These are phyloP conservation scores for Podargus strigoides DNA, from an alignment of 2,797 vertebrate species.

Conservation along the genomic window DNA sequence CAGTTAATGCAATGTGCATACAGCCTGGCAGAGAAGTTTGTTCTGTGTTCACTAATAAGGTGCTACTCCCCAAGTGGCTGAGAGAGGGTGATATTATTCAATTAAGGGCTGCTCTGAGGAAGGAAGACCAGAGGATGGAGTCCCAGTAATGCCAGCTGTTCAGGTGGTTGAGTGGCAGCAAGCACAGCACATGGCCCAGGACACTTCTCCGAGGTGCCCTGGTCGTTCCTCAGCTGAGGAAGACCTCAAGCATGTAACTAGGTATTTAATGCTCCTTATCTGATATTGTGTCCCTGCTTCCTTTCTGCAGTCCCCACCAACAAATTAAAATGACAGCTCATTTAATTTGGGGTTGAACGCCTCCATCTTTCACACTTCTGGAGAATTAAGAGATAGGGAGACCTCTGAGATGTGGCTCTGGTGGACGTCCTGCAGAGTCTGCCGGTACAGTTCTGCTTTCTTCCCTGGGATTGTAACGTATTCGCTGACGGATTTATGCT, in stretches of 20 bases:
- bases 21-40: background rate
- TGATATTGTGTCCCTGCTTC: background rate
- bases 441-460: background rate
- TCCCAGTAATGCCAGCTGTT: background rate
- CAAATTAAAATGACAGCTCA: background rate
- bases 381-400: background rate
- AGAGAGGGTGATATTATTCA: background rate
- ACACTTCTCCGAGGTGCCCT: rapidly evolving
- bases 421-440: background rate
- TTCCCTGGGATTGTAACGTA: background rate
- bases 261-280: background rate
- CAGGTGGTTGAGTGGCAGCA: background rate
- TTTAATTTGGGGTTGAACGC: background rate
- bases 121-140: background rate
- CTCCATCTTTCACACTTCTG: background rate
- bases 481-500: conserved; percentile 59
- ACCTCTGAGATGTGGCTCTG: background rate
- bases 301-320: background rate
- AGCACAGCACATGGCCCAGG: too few species aligned
- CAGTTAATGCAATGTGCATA: background rate
- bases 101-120: background rate
- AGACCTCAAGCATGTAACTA: background rate
- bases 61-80: background rate
- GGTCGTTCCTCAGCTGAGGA: background rate
- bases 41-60: background rate